These are phyloP conservation scores for Malachius bipustulatus DNA, from an alignment of 2,888 invertebrate genomes.

Conservation along the genomic window DNA sequence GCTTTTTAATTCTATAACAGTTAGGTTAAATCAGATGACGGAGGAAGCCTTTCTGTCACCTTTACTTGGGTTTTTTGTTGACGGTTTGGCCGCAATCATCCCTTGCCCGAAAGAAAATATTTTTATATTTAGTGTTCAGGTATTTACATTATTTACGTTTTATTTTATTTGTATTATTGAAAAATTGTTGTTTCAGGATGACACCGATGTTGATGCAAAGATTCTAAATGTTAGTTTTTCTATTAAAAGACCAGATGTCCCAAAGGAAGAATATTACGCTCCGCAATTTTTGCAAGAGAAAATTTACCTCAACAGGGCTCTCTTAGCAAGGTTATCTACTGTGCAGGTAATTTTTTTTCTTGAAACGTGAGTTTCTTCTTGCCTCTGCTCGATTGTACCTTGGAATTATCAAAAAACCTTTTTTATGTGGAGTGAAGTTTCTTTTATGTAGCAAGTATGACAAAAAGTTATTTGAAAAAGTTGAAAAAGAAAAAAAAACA, in stretches of 20 bases:
- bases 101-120: slow-evolving; percentile 89
- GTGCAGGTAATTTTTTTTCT: slow-evolving; percentile 54
- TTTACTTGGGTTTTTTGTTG: slow-evolving; percentile 73
- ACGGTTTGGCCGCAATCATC: slow-evolving; percentile 82
- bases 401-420: too few relatives aligned
- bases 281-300: slow-evolving; percentile 85
- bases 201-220: slow-evolving; percentile 75
- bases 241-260: slow-evolving; percentile 68
- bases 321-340: slow-evolving; percentile 76
- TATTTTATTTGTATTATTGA: too few relatives aligned
- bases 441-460: too few relatives aligned
- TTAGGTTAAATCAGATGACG: slow-evolving; percentile 86
- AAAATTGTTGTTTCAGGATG: slow-evolving; percentile 50
- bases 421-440: too few relatives aligned
- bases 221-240: slow-evolving; percentile 92
- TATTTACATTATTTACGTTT: too few relatives aligned
- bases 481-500: too few relatives aligned
- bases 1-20: slow-evolving; percentile 87
- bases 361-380: too few relatives aligned
- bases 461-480: too few relatives aligned
- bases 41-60: slow-evolving; percentile 86
- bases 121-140: slow-evolving; percentile 80
- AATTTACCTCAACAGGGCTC: slow-evolving; percentile 84
- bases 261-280: slow-evolving; percentile 66
- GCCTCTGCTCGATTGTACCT: too few relatives aligned